Percentiles rank a stretch among this genome's conserved stretches.
Evolutionary conservation across 2,888 invertebrate species (phyloP).

Genomic region (Erebia ligea): DNA sequence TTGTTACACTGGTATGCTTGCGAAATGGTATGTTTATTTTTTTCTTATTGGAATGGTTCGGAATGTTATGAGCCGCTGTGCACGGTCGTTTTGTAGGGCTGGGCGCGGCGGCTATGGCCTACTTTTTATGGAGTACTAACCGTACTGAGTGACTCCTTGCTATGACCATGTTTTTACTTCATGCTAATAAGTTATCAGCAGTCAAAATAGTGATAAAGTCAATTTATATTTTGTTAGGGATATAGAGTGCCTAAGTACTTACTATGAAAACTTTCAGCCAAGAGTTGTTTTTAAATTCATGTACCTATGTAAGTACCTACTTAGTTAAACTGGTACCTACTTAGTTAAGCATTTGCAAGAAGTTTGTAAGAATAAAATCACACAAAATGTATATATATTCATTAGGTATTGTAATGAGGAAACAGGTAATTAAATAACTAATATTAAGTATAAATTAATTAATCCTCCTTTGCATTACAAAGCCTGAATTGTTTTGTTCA

Average conservation of each 20-base stretch:
- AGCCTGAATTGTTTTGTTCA: too few species aligned
- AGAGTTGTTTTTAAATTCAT: background rate
- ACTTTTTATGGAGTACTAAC: slow-evolving; percentile 55
- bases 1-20: background rate
- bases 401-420: background rate
- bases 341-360: too few species aligned
- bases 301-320: too few species aligned
- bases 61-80: slow-evolving; percentile 16
- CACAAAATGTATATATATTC: background rate
- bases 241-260: background rate
- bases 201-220: background rate
- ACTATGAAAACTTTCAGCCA: background rate
- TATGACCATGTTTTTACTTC: slow-evolving; percentile 33
- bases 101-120: slow-evolving; percentile 75
- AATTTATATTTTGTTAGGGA: background rate
- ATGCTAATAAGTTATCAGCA: background rate
- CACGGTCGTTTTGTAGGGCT: slow-evolving; percentile 34
- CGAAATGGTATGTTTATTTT: slow-evolving; percentile 15
- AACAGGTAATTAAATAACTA: background rate
- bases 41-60: slow-evolving; percentile 36
- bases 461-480: too few species aligned
- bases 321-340: too few species aligned
- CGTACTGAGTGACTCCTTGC: slow-evolving; percentile 36
- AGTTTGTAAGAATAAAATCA: too few species aligned
- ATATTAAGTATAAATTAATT: too few species aligned